These are phyloP conservation scores for Proteles cristata DNA, from an alignment of 2,113 vertebrate species.

Conservation along the genomic window DNA sequence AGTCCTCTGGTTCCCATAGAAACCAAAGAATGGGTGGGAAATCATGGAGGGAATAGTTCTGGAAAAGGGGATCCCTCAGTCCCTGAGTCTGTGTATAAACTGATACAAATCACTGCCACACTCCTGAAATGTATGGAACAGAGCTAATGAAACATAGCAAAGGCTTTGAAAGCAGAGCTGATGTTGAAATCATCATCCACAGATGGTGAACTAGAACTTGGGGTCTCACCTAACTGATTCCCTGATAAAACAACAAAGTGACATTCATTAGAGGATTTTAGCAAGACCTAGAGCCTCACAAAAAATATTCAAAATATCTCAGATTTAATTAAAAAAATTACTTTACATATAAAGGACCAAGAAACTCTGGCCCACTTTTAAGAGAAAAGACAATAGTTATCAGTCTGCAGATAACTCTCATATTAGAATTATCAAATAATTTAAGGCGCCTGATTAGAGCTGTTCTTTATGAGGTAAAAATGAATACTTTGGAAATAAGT, in stretches of 20 bases:
- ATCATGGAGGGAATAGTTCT: neutral
- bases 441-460: neutral
- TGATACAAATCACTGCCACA: neutral
- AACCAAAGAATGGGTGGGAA: neutral
- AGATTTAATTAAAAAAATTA: neutral
- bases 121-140: neutral
- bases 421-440: neutral
- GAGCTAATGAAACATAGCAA: neutral
- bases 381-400: neutral
- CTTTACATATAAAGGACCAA: neutral
- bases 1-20: neutral
- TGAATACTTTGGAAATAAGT: neutral
- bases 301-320: neutral
- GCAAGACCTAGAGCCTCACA: neutral
- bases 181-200: neutral
- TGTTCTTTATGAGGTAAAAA: neutral
- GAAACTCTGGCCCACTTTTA: neutral
- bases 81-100: neutral
- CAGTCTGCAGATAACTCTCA: neutral
- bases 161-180: neutral
- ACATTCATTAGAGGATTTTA: neutral
- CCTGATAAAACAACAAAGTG: neutral
- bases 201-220: neutral
- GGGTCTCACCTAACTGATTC: neutral
- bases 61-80: neutral